Evolutionary conservation across 2,888 invertebrate genomes (phyloP), one percentile per base, ranked within the genome.

Genomic region (Pedicia rivosa): DNA sequence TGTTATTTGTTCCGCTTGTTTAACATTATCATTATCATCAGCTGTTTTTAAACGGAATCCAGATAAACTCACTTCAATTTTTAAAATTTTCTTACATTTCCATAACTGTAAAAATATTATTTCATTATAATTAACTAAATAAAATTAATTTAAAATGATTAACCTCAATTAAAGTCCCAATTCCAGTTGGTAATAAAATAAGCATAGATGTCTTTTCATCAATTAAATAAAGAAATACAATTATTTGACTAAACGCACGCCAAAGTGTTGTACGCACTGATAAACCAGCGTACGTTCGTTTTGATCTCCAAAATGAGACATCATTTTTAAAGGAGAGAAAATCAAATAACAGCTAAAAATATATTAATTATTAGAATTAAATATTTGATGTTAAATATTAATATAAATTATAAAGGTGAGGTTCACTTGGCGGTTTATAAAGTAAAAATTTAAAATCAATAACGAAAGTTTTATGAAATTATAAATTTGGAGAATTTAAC

Each of bases 251-350:
- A 57, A 95, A 84, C 2, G 86, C 86, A 37, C 94, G 71, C 97
- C 97, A 98, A 25, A 91, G 54, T 17, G 95, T 81, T 0, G 88
- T 84, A 41, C 87, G 73, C 2, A 79, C 72, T 0, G 95, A 95
- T 13, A 98, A 63, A 0, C 97, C 88, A 27, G 81, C 88, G 63
- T 95, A 78, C 1, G 82, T 80, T 20, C 74, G 73, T 52, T 86
- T 78, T 14, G 74, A 71, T 39, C 79, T 74, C 97, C 98, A 98
- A 59, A 95, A 98, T 38, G 74, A 74, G 1, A 98, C 84, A 52
- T 98, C 97, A 57, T 94, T 95, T 68, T 97, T 98, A 57, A 98
- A 94, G 0, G 97, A 91, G 37, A 98, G 65, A 54, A 97, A 90
- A 58, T 98, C 97, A 54, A 98, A 90, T 27, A 97, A 63, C 42